These are phyloP conservation scores for Tupiocoris notatus DNA, from an alignment of 2,888 invertebrate genomes.

Conservation along the genomic window DNA sequence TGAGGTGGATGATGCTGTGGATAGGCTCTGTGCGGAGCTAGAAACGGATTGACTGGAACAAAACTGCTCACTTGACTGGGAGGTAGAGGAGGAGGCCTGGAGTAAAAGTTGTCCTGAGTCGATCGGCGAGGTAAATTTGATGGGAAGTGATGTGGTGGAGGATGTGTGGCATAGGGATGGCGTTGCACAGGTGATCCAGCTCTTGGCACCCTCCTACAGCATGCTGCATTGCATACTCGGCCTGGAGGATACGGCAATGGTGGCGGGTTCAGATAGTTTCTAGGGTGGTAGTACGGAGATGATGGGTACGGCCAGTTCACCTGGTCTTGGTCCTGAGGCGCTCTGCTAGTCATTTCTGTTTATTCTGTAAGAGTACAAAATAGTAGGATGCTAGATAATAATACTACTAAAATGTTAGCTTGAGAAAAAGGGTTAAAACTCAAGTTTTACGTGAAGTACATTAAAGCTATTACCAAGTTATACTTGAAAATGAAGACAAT, in stretches of 20 bases:
- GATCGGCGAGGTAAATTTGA: slow-evolving; percentile 12
- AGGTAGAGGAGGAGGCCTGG: neutral
- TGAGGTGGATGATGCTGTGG: slow-evolving; percentile 12
- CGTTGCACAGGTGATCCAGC: slow-evolving; percentile 15
- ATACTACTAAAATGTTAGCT: too few relatives aligned
- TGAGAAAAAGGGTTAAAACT: too few relatives aligned
- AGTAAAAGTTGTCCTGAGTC: slow-evolving; percentile 26
- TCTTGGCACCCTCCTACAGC: slow-evolving; percentile 20
- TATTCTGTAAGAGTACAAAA: neutral
- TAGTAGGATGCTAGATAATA: too few relatives aligned
- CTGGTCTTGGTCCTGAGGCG: slow-evolving; percentile 38
- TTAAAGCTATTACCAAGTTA: too few relatives aligned
- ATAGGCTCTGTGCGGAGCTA: slow-evolving; percentile 16
- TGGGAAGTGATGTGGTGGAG: slow-evolving; percentile 10
- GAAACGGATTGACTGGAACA: slow-evolving; percentile 26
- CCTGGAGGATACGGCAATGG: neutral
- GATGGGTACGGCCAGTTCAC: slow-evolving; percentile 30
- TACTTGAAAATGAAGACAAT: too few relatives aligned
- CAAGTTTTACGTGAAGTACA: too few relatives aligned
- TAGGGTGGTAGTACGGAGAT: slow-evolving; percentile 14
- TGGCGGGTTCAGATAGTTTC: slow-evolving; percentile 10
- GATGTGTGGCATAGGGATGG: neutral
- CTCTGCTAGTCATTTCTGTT: neutral
- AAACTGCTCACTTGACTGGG: slow-evolving; percentile 7
- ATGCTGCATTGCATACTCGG: slow-evolving; percentile 26